Conservation (phyloP, 1,140 invertebrate genomes). For the Anoplolepis gracilipes region DNA sequence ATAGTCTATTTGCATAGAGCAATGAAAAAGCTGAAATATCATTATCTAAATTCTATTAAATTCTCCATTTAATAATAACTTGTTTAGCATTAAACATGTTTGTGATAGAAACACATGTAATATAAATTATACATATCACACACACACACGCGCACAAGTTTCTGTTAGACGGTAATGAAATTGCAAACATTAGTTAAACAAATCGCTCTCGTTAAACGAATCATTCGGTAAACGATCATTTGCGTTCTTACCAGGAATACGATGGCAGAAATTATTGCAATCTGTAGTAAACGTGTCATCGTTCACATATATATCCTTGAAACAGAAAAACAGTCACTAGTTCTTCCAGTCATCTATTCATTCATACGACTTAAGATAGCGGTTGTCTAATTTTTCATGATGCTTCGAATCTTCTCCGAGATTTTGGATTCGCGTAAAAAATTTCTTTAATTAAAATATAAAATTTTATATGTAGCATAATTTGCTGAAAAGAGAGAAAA, state of each 20-base stretch:
- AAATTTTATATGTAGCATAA: no score
- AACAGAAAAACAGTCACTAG: constrained; percentile 57
- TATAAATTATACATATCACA: no score
- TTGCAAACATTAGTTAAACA: background rate
- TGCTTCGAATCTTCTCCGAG: background rate
- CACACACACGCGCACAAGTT: no score
- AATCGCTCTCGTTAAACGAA: background rate
- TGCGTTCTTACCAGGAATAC: constrained; percentile 43
- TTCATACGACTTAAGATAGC: constrained; percentile 41
- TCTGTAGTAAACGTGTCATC: constrained; percentile 50
- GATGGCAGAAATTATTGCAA: background rate
- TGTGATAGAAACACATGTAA: background rate
- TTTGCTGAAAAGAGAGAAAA: background rate
- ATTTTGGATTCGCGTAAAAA: background rate
- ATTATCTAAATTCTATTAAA: background rate
- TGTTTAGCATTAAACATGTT: background rate
- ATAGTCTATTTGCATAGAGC: background rate
- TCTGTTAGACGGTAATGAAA: constrained; percentile 6
- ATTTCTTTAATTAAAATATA: background rate
- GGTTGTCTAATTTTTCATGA: constrained; percentile 1
- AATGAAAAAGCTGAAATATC: background rate
- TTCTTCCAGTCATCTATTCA: constrained; percentile 30
- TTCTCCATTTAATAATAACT: background rate
- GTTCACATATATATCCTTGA: constrained; percentile 54
- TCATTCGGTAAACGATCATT: constrained; percentile 33